Evolutionary conservation across 1,140 invertebrate species (phyloP), one percentile per base, ranked within the genome.

Genomic region (Dolichoris vasculosae): DNA sequence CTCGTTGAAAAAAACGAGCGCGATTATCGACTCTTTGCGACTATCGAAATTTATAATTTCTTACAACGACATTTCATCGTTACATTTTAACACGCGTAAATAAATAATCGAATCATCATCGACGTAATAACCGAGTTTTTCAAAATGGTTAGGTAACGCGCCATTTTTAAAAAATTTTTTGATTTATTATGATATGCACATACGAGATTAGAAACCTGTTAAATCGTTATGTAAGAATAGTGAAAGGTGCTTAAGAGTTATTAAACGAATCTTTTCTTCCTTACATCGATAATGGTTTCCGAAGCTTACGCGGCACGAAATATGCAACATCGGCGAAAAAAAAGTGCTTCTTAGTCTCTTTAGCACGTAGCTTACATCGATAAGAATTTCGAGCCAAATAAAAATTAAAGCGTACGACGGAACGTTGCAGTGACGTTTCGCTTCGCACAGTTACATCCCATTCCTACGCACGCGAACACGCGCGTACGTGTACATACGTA

Each of bases 161-260:
- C 38, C 17, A 38, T 38, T 69, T 38, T 9, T 40, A 69, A 69
- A 38, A 8, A 73, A n/a, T n/a, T 73, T 4, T 73, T 69, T 38
- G 9, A 63, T 63, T 80, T 67, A 64, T 80, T 46, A 30, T 9
- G 7, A 43, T 63, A 43, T 64, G 64, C 13, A 48, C 13, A 55
- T 17, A 7, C 20, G 13, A 73, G 46, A 82, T 73, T 82, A 82
- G 20, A 73, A 55, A 59, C n/a, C 48, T 11, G n/a, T 82, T 82
- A 73, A 38, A 23, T 23, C 7, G n/a, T 82, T 82, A 73, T 59
- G 64, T 73, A 82, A 82, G 17, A 15, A 17, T 51, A 73, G 81
- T 73, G 81, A 82, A 82, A 82, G 81, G 67, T 69, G 46, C 48
- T 30, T 55, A 40, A 40, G 64, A 46, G 40, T 67, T 80, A 67